Percentiles rank a stretch among this genome's conserved stretches.
These are phyloP conservation scores for Gymnopithys bicolor DNA, from an alignment of 2,797 vertebrate genomes.

Conservation along the genomic window DNA sequence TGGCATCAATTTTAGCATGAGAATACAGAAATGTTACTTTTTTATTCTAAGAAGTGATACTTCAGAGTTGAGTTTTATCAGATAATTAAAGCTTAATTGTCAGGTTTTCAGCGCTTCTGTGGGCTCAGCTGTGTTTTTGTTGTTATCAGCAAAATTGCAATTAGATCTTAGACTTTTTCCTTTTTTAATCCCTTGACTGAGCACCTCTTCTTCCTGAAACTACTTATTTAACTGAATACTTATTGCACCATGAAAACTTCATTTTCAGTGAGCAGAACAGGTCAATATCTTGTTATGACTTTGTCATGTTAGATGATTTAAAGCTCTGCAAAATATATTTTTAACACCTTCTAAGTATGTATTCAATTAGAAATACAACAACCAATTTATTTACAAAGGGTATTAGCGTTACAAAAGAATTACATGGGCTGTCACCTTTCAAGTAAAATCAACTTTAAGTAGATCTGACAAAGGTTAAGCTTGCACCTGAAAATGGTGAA, in stretches of 20 bases:
- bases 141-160: background rate
- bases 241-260: background rate
- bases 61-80: background rate
- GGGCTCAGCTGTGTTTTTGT: background rate
- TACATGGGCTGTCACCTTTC: background rate
- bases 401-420: background rate
- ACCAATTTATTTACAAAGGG: background rate
- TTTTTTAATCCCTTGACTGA: background rate
- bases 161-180: background rate
- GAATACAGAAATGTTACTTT: background rate
- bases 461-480: background rate
- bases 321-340: background rate
- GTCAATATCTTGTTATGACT: slow-evolving; percentile 12
- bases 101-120: background rate
- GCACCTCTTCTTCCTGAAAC: background rate
- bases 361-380: background rate
- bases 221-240: background rate
- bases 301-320: background rate
- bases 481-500: background rate
- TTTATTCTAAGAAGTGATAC: background rate
- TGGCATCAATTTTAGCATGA: background rate
- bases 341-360: background rate
- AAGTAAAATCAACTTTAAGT: background rate
- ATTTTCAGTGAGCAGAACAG: background rate
- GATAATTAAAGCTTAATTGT: background rate